Conservation (phyloP, 2,888 invertebrate genomes). For the Neocrepidodera transversa region DNA sequence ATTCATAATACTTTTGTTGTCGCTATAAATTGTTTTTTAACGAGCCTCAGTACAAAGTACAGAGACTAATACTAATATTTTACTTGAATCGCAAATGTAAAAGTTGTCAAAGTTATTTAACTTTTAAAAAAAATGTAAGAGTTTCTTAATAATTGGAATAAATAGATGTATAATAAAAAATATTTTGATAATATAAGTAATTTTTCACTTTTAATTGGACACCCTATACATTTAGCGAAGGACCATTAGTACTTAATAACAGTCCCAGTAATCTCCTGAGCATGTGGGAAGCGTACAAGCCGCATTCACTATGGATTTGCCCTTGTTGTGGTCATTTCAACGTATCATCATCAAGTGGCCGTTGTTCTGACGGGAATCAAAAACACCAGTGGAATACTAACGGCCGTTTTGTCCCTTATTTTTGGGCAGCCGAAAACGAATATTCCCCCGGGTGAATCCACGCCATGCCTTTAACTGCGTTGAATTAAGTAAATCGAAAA, state of each 20-base stretch:
- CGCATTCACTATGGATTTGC: slow-evolving; percentile 36
- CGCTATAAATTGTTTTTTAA: no score
- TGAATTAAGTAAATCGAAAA: slow-evolving; percentile 34
- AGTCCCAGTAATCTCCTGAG: slow-evolving; percentile 15
- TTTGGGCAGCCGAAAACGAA: slow-evolving; percentile 31
- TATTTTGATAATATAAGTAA: no score
- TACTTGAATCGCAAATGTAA: no score
- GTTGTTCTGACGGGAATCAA: slow-evolving; percentile 41
- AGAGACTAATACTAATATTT: no score
- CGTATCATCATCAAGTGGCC: slow-evolving; percentile 50
- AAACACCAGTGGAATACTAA: slow-evolving; percentile 44
- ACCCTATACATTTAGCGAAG: no score
- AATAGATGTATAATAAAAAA: no score
- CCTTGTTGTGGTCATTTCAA: slow-evolving; percentile 46
- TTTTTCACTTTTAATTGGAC: no score
- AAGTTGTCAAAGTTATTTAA: no score
- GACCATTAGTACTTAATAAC: slow-evolving; percentile 16
- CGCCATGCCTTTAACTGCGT: slow-evolving; percentile 26
- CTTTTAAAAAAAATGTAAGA: no score
- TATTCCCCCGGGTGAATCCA: slow-evolving; percentile 23
- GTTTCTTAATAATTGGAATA: no score
- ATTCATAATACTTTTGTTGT: no score
- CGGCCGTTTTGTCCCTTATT: slow-evolving; percentile 39
- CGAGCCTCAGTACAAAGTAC: no score
- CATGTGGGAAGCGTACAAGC: neutral